phyloP scores from a whole-genome alignment of 1,140 invertebrate genomes.

The Drosophila lacteicornis region DNA sequence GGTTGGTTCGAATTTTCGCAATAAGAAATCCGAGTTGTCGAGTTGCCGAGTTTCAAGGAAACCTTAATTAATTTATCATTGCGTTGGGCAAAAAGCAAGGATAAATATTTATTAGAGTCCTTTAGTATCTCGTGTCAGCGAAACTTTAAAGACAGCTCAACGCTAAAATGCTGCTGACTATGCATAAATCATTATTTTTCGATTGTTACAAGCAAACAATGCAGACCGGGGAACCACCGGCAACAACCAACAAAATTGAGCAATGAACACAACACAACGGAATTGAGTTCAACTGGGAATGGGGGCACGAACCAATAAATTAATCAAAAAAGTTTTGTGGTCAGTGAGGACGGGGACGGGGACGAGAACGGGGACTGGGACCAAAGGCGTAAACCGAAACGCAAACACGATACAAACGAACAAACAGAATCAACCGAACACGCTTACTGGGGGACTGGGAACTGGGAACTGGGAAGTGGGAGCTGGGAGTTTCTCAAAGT shows the following conservation, averaged over 20 bases:
- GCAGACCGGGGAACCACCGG: neutral
- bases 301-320: constrained; percentile 40
- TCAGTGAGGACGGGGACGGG: constrained; percentile 9
- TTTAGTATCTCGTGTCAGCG: neutral
- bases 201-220: constrained; percentile 43
- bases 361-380: neutral
- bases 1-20: neutral
- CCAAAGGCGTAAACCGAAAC: constrained; percentile 52
- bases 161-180: constrained; percentile 30
- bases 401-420: constrained; percentile 28
- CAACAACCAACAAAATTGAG: constrained; percentile 5
- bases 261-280: constrained; percentile 3
- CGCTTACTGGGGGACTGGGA: constrained; percentile 1
- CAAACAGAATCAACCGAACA: neutral
- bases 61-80: neutral
- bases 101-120: neutral
- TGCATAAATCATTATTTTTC: constrained; percentile 57
- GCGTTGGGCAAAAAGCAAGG: too few relatives aligned
- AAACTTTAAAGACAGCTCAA: constrained; percentile 21
- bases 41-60: neutral
- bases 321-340: constrained; percentile 50
- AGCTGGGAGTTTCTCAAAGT: constrained; percentile 23
- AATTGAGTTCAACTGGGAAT: constrained; percentile 11
- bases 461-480: neutral
- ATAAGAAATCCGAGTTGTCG: too few relatives aligned